Percentiles rank a stretch among this genome's conserved stretches.
These are phyloP conservation scores for Leptogaster cylindrica DNA, from an alignment of 2,888 invertebrate species.

Conservation along the genomic window DNA sequence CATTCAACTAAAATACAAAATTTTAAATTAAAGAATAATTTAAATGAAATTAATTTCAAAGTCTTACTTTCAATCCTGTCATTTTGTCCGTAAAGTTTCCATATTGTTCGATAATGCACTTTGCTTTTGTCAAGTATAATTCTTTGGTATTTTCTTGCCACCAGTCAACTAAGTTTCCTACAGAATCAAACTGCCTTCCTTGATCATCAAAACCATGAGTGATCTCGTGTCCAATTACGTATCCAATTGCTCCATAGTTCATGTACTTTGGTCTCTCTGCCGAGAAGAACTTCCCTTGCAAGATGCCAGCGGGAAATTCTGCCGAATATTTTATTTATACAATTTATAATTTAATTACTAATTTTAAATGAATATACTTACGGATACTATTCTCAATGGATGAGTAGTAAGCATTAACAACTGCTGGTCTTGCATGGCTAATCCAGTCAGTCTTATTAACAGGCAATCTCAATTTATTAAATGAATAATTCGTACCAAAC, in stretches of 20 bases:
- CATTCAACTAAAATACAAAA: constrained; percentile 73
- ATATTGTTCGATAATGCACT: constrained; percentile 93
- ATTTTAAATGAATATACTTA: constrained; percentile 63
- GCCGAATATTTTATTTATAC: too few relatives aligned
- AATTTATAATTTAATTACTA: neutral
- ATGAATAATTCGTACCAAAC: constrained; percentile 81
- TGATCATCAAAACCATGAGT: constrained; percentile 90
- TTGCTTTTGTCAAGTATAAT: constrained; percentile 81
- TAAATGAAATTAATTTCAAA: too few relatives aligned
- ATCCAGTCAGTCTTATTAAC: constrained; percentile 88
- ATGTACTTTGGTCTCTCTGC: constrained; percentile 87
- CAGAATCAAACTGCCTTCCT: constrained; percentile 89
- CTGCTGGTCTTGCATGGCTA: constrained; percentile 81
- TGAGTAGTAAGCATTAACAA: constrained; percentile 87
- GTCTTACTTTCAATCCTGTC: constrained; percentile 74
- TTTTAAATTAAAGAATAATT: too few relatives aligned
- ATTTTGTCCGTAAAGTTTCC: constrained; percentile 85
- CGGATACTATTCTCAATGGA: constrained; percentile 87
- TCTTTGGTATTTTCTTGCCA: constrained; percentile 85
- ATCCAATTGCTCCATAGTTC: constrained; percentile 92
- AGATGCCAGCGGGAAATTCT: constrained; percentile 94
- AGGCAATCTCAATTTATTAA: constrained; percentile 76
- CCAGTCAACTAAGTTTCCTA: constrained; percentile 92
- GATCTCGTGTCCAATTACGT: constrained; percentile 91
- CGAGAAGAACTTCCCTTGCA: constrained; percentile 91